Evolutionary conservation across 2,888 invertebrate genomes (phyloP), one percentile per base, ranked within the genome.

Genomic region (Choristoneura rosaceana): DNA sequence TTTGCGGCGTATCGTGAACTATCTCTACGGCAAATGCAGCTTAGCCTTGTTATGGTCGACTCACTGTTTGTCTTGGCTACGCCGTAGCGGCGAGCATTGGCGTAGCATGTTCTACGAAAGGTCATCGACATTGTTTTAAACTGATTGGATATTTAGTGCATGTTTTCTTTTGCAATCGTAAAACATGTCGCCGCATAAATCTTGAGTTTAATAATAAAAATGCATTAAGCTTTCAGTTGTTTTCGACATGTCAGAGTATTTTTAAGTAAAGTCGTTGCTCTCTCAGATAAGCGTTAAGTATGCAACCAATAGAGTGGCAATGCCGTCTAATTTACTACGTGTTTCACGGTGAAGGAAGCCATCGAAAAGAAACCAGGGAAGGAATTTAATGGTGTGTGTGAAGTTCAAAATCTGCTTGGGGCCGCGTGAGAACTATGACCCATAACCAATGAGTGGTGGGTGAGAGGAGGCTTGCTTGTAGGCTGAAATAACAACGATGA

Each of bases 131-230:
- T 71, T 60, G 70, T 43, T 71, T 67, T 67, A 67, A 71, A 71
- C 66, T 71, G 71, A 71, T 71, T 71, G 71, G 71, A 45, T 67
- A 70, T 66, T 55, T 67, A 61, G 61, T 66, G 66, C 61, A 67
- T 61, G 70, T 71, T 71, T 67, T 67, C 61, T 38, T 67, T 67
- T 47, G 50, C 38, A 60, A 17, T 62, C 66, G 61, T 67, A 71
- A 66, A 71, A 41, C 71, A 66, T 67, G 71, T 71, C 66, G 15
- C 43, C 34, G 66, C 70, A 71, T 66, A 52, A 52, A 45, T 5
- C 15, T 17, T 41, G 61, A 34, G 55, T 38, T 59, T 65, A 52
- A 45, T 67, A 71, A 67, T 67, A 61, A 66, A 55, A 67, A 71
- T 43, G 52, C 61, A 52, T 66, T 61, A 58, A 15, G 58, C 58